These are phyloP conservation scores for Gallinago jamesoni DNA, from an alignment of 2,113 vertebrate species.

Conservation along the genomic window DNA sequence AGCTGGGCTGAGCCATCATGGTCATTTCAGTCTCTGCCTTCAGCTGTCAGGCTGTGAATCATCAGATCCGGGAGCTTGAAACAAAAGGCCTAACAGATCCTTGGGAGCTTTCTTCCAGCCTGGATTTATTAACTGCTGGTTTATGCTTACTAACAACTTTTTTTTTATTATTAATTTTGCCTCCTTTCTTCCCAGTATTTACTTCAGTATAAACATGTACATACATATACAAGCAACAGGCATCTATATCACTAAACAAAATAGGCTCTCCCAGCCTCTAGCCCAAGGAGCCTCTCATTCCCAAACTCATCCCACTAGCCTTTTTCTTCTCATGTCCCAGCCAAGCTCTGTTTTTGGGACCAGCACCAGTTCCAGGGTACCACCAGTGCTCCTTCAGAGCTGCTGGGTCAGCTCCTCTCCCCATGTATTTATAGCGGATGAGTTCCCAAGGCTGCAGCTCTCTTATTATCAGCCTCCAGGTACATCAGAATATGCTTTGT, in stretches of 20 bases:
- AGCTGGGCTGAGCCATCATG: rapidly evolving
- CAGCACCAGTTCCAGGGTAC: background rate
- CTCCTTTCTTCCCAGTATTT: background rate
- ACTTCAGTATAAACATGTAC: background rate
- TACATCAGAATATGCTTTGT: background rate
- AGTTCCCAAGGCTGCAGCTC: background rate
- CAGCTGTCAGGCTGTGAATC: background rate
- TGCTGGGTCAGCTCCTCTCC: background rate
- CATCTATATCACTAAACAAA: background rate
- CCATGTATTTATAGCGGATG: rapidly evolving
- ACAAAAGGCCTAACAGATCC: background rate
- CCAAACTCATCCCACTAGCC: background rate
- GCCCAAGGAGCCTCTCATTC: background rate
- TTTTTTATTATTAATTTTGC: background rate
- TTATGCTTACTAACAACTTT: background rate
- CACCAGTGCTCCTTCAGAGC: background rate
- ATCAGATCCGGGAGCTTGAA: background rate
- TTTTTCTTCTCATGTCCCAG: background rate
- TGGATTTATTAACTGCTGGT: background rate
- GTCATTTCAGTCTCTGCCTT: background rate
- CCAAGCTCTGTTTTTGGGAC: background rate
- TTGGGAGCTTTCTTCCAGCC: background rate
- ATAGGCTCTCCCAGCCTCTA: background rate
- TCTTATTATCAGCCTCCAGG: background rate
- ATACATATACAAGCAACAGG: background rate